Evolutionary conservation across 2,797 vertebrate species (phyloP).

Genomic region (Danio jaintianensis): DNA sequence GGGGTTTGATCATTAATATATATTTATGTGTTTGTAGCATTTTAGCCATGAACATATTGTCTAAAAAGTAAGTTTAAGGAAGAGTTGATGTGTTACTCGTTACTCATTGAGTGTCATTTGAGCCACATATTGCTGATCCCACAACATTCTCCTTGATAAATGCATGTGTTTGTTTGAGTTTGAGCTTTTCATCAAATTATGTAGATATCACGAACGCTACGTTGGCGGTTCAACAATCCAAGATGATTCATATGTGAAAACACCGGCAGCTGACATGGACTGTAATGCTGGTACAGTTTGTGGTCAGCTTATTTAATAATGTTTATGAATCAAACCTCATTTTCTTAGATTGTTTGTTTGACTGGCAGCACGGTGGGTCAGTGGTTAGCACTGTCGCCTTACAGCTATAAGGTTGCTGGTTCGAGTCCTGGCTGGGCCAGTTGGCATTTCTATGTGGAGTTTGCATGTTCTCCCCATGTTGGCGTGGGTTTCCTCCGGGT

Average conservation of each 20-base stretch:
- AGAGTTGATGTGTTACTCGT: not conserved
- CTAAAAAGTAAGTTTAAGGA: not conserved
- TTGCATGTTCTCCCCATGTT: no score
- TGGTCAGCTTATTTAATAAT: no score
- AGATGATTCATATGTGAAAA: not conserved
- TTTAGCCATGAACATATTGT: not conserved
- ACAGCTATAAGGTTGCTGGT: no score
- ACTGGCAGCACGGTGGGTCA: no score
- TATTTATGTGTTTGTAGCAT: not conserved
- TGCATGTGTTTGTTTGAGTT: not conserved
- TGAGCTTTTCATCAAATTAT: not conserved
- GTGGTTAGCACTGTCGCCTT: no score
- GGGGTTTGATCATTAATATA: no score
- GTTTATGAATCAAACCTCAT: no score
- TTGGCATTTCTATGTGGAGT: no score
- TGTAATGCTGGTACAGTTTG: not conserved
- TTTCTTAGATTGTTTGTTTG: no score
- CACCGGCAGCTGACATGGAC: not conserved
- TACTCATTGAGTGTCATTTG: not conserved
- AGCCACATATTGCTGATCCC: not conserved
- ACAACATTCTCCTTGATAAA: slow-evolving; percentile 10
- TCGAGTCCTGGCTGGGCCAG: no score
- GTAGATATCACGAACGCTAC: not conserved
- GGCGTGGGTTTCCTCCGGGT: no score
- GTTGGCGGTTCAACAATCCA: not conserved